These are phyloP conservation scores for Porites rus DNA, from an alignment of 92 coral and sea anemone species.

Conservation along the genomic window DNA sequence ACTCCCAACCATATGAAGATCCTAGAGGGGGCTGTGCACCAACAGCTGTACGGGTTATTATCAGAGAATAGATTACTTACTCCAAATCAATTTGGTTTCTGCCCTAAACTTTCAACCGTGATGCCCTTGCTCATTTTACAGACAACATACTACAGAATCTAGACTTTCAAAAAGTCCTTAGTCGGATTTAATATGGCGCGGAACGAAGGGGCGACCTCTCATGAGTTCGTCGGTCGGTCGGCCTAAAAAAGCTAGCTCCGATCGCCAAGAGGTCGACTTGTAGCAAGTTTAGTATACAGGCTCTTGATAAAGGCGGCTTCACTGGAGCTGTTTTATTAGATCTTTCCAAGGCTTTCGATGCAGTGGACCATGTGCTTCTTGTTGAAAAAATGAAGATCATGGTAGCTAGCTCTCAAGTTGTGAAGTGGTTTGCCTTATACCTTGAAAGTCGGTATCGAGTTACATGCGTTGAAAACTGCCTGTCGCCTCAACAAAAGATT, in stretches of 20 bases:
- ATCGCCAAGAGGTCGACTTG: no score
- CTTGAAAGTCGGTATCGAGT: constrained; percentile 8
- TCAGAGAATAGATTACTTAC: neutral
- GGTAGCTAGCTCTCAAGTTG: neutral
- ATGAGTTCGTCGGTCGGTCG: no score
- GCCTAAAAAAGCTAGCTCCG: no score
- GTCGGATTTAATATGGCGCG: no score
- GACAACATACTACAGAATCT: neutral
- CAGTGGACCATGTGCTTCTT: constrained; percentile 17
- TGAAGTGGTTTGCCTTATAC: constrained; percentile 22
- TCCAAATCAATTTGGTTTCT: neutral
- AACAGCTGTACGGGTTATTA: neutral
- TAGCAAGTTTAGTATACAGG: no score
- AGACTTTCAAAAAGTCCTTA: no score
- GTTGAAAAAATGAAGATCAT: constrained; percentile 12
- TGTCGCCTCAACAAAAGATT: neutral
- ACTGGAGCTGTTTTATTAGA: constrained; percentile 6
- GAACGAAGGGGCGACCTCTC: no score
- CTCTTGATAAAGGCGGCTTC: neutral
- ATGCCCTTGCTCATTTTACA: neutral
- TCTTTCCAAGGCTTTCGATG: neutral
- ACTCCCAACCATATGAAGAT: neutral
- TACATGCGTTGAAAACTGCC: neutral
- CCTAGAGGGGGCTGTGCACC: neutral
- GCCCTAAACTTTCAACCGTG: neutral